Conservation (phyloP, 2,797 vertebrate genomes). For the Astyanax mexicanus region DNA sequence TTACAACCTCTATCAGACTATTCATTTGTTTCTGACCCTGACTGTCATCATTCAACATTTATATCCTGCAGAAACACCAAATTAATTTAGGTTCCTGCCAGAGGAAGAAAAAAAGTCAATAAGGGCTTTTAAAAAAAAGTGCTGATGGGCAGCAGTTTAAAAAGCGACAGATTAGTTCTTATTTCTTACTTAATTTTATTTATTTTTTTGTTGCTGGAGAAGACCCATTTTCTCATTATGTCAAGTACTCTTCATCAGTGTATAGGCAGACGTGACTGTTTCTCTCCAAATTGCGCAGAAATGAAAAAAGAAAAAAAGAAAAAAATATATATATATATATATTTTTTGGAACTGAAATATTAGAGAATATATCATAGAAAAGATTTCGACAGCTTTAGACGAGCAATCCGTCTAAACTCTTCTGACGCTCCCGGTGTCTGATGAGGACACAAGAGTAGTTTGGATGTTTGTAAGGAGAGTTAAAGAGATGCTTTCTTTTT, state of each 20-base stretch:
- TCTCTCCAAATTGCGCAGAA: not conserved
- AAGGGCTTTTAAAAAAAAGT: conserved; percentile 26
- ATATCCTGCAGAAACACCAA: conserved; percentile 18
- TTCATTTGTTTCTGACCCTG: conserved; percentile 7
- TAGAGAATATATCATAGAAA: not conserved
- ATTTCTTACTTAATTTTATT: not conserved
- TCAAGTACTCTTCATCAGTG: no score
- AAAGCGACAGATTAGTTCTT: not conserved
- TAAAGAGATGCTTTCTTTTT: not conserved
- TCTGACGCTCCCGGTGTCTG: not conserved
- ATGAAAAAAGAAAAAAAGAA: not conserved
- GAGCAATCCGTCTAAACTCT: not conserved
- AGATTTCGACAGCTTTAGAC: not conserved
- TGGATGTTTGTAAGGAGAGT: not conserved
- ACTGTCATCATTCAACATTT: conserved; percentile 34
- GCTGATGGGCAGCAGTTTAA: not conserved
- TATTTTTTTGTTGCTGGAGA: not conserved
- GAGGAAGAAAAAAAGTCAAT: conserved; percentile 33
- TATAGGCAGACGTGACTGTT: not conserved
- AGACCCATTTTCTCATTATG: not conserved
- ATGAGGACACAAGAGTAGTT: conserved; percentile 5
- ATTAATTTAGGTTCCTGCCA: conserved; percentile 5
- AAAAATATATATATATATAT: no score
- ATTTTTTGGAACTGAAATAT: no score
- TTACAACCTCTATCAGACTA: conserved; percentile 9